These are phyloP conservation scores for Tenthredo notha DNA, from an alignment of 2,888 invertebrate species.

Conservation along the genomic window DNA sequence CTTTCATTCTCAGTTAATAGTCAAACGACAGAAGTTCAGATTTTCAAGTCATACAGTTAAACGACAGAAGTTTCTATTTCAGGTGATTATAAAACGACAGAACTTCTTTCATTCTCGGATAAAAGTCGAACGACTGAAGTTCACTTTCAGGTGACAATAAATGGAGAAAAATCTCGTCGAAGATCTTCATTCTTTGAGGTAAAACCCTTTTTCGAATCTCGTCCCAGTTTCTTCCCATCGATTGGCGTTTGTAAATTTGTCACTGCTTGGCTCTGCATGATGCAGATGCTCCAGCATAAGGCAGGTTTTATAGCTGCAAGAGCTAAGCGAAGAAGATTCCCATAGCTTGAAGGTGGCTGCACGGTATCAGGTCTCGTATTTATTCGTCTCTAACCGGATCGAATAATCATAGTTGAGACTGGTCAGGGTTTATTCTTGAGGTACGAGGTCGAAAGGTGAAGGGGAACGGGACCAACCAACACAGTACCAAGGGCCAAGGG, in stretches of 20 bases:
- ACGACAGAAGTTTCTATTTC: background rate
- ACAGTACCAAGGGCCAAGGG: slow-evolving; percentile 27
- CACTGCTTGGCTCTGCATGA: background rate
- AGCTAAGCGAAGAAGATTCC: background rate
- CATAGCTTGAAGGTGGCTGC: slow-evolving; percentile 28
- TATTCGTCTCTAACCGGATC: slow-evolving; percentile 64
- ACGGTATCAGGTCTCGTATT: slow-evolving; percentile 18
- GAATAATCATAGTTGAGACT: slow-evolving; percentile 74
- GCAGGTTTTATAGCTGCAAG: background rate
- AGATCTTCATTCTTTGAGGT: background rate
- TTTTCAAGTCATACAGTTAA: background rate
- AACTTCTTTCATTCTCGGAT: background rate
- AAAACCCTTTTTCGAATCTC: background rate
- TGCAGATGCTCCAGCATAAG: background rate
- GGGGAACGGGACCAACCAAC: slow-evolving; percentile 41
- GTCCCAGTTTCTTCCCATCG: background rate
- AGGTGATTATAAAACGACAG: background rate
- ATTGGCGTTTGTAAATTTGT: background rate
- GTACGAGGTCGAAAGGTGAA: slow-evolving; percentile 55
- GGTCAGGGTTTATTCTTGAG: slow-evolving; percentile 71
- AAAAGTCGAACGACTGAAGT: background rate
- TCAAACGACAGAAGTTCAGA: background rate
- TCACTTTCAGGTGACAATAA: background rate
- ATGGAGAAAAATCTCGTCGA: background rate
- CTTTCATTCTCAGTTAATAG: background rate